Evolutionary conservation across 2,797 vertebrate genomes (phyloP).

Genomic region (Presbytis comata): DNA sequence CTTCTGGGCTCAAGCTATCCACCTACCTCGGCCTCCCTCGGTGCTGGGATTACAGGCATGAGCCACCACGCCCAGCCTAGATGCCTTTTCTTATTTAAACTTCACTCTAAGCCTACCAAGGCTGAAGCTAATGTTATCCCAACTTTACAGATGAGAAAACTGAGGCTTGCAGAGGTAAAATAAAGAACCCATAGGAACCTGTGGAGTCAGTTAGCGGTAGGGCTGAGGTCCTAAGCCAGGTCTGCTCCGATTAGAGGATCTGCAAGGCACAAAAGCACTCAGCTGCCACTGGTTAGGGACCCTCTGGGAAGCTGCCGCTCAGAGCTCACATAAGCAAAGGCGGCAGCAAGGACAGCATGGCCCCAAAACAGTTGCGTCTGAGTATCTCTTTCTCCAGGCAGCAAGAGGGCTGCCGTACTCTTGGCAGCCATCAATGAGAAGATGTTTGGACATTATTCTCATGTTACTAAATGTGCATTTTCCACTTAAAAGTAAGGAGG

Average conservation of each 20-base stretch:
- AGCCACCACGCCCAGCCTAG: too few relatives aligned
- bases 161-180: not conserved
- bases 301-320: slow-evolving; percentile 54
- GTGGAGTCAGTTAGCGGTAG: not conserved
- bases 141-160: not conserved
- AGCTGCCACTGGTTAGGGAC: not conserved
- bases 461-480: slow-evolving; percentile 80
- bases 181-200: not conserved
- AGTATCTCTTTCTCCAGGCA: slow-evolving; percentile 59
- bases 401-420: slow-evolving; percentile 48
- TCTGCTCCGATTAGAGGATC: not conserved
- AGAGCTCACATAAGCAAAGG: slow-evolving; percentile 71
- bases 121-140: not conserved
- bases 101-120: not conserved
- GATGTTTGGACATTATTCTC: slow-evolving; percentile 77
- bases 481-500: slow-evolving; percentile 79
- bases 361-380: slow-evolving; percentile 33
- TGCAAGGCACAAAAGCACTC: slow-evolving; percentile 2
- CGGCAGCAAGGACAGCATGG: not conserved
- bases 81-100: not conserved
- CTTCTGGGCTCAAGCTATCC: too few relatives aligned
- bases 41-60: too few relatives aligned
- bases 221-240: not conserved
- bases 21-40: rapidly evolving
- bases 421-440: slow-evolving; percentile 71